These are phyloP conservation scores for Drosophila multiciliata DNA, from an alignment of 2,888 invertebrate genomes.

Conservation along the genomic window DNA sequence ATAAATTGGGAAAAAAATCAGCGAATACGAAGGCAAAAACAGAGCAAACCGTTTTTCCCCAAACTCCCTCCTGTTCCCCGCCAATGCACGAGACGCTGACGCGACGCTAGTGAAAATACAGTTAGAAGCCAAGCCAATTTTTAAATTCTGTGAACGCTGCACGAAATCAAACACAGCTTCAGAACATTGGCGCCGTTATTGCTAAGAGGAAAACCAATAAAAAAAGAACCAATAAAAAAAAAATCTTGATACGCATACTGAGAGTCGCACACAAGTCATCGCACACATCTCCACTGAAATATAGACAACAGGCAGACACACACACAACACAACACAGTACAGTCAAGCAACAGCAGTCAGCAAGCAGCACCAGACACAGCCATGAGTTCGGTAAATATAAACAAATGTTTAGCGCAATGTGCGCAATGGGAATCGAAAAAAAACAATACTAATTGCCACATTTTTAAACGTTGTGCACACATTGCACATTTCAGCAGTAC, in stretches of 20 bases:
- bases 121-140: conserved; percentile 25
- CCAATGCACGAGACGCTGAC: conserved; percentile 33
- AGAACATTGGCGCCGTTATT: conserved; percentile 40
- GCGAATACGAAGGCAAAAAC: conserved; percentile 41
- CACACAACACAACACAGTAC: conserved; percentile 12
- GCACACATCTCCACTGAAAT: conserved; percentile 3
- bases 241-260: conserved; percentile 56
- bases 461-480: background rate
- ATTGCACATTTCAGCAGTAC: conserved; percentile 86
- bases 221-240: background rate
- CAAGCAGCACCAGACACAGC: conserved; percentile 26
- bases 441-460: conserved; percentile 11
- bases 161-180: conserved; percentile 4
- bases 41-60: conserved; percentile 43
- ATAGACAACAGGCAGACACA: conserved; percentile 12
- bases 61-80: conserved; percentile 19
- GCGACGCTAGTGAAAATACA: conserved; percentile 50
- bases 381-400: conserved; percentile 74
- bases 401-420: conserved; percentile 46
- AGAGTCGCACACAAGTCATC: conserved; percentile 3
- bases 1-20: conserved; percentile 43
- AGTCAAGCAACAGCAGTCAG: conserved; percentile 32
- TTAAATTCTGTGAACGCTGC: background rate
- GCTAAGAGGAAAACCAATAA: background rate
- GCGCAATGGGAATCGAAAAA: background rate